Conservation (phyloP, 2,797 vertebrate species). For the Spondyliosoma cantharus region DNA sequence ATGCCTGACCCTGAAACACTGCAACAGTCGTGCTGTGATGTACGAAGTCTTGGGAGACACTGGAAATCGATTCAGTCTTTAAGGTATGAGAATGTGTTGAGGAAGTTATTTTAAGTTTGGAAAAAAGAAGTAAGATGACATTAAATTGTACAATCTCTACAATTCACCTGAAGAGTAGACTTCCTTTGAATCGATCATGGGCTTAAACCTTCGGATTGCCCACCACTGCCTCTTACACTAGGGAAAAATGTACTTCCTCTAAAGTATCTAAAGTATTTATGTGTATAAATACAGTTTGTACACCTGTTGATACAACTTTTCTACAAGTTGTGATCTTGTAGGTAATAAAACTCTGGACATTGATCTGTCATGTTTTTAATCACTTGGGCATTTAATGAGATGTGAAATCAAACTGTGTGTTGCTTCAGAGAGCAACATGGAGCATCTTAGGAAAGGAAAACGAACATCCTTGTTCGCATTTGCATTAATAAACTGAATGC, state of each 20-base stretch:
- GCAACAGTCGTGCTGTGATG: no score
- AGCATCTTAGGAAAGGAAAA: not conserved
- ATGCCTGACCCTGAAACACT: no score
- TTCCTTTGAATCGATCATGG: no score
- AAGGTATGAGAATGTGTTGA: no score
- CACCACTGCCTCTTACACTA: not conserved
- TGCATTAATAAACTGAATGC: slow-evolving; percentile 7
- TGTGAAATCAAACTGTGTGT: not conserved
- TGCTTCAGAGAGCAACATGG: slow-evolving; percentile 7
- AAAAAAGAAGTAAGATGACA: no score
- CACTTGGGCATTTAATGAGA: not conserved
- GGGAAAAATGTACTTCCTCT: not conserved
- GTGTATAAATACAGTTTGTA: not conserved
- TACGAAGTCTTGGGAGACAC: no score
- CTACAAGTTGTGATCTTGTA: not conserved
- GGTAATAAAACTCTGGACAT: not conserved
- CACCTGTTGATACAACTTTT: not conserved
- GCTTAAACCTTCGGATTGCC: no score
- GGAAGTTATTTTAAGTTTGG: no score
- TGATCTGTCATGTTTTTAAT: not conserved
- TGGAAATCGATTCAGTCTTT: no score
- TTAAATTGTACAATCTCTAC: no score
- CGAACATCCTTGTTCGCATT: not conserved
- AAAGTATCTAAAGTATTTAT: not conserved
- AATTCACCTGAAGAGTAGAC: no score